Percentiles rank a stretch among this genome's conserved stretches.
These are phyloP conservation scores for Diglossa brunneiventris DNA, from an alignment of 2,113 vertebrate species.

Conservation along the genomic window DNA sequence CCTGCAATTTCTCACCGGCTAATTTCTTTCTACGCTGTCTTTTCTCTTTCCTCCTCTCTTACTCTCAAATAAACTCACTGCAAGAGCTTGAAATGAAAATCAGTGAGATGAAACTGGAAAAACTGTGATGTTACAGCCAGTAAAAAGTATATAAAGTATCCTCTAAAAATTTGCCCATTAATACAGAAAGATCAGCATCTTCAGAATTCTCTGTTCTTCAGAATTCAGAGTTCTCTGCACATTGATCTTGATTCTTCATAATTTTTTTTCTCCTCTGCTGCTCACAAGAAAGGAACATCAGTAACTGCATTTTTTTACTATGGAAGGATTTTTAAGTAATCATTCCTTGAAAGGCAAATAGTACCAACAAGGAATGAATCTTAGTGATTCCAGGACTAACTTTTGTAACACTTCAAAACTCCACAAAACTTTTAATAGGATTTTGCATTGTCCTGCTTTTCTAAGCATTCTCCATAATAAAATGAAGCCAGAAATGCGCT, in stretches of 20 bases:
- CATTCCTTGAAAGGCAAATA: not conserved
- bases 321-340: not conserved
- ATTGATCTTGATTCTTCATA: not conserved
- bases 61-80: not conserved
- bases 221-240: not conserved
- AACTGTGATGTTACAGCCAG: not conserved
- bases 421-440: not conserved
- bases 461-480: not conserved
- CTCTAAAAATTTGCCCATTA: not conserved
- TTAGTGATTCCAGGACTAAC: not conserved
- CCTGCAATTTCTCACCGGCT: not conserved
- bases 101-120: constrained; percentile 24
- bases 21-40: not conserved
- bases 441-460: not conserved
- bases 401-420: not conserved
- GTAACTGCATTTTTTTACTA: not conserved
- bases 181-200: not conserved
- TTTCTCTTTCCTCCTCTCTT: not conserved
- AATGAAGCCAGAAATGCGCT: not conserved
- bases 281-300: not conserved
- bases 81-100: not conserved
- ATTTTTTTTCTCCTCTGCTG: not conserved
- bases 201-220: too few relatives aligned
- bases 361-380: not conserved
- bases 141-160: not conserved